Conservation (phyloP, 2,113 vertebrate genomes). For the Aegithalos caudatus region DNA sequence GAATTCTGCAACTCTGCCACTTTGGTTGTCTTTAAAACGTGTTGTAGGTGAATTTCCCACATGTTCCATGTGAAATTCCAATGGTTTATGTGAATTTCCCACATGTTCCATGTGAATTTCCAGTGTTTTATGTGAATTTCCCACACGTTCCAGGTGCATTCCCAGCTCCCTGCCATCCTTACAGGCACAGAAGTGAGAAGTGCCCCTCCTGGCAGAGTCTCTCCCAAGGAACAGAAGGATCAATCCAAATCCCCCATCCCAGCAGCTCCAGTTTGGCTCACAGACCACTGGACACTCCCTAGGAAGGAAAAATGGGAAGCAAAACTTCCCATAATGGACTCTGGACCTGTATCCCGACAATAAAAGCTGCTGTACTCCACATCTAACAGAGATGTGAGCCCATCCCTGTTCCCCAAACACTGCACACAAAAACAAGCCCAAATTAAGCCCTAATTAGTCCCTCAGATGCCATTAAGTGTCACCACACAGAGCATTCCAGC, state of each 20-base stretch:
- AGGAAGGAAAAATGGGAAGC: neutral
- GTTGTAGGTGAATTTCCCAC: no score
- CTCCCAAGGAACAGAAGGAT: neutral
- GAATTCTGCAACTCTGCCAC: accelerated
- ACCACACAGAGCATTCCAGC: neutral
- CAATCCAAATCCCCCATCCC: neutral
- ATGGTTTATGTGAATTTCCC: neutral
- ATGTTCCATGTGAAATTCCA: no score
- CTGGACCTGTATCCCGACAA: neutral
- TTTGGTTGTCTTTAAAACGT: accelerated
- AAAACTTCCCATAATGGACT: accelerated
- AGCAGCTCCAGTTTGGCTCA: no score
- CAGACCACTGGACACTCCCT: neutral
- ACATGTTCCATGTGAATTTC: no score
- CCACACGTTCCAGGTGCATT: no score
- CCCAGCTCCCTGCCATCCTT: neutral
- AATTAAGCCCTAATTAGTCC: neutral
- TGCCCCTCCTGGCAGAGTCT: neutral
- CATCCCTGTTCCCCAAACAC: accelerated
- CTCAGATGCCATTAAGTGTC: neutral
- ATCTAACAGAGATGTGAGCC: accelerated
- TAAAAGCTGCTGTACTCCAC: accelerated
- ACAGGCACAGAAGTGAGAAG: neutral
- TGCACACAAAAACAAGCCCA: neutral
- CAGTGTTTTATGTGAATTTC: neutral